Evolutionary conservation across 2,797 vertebrate genomes (phyloP).

Genomic region (Pseudochaenichthys georgianus): DNA sequence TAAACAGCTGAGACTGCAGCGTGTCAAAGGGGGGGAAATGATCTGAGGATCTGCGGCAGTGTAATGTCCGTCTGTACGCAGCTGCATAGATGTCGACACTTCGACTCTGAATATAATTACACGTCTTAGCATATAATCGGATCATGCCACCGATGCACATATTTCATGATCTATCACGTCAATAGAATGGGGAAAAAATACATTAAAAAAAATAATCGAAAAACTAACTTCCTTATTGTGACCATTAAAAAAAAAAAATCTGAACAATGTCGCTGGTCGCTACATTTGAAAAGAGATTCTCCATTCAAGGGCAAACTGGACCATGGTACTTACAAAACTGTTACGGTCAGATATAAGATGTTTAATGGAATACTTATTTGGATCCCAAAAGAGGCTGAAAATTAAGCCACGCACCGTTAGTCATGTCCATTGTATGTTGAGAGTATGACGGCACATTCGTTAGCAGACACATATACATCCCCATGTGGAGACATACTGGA

Average conservation of each 20-base stretch:
- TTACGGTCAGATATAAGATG: background rate
- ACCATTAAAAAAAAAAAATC: background rate
- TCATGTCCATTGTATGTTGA: background rate
- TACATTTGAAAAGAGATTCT: background rate
- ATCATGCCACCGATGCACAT: background rate
- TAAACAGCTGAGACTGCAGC: background rate
- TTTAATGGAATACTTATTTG: background rate
- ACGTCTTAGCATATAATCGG: background rate
- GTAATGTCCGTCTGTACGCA: slow-evolving; percentile 11
- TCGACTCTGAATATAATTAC: background rate
- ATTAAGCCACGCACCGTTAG: background rate
- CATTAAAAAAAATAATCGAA: background rate
- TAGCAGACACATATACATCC: background rate
- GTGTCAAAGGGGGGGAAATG: background rate
- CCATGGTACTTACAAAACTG: background rate
- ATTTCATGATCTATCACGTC: background rate
- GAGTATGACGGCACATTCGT: background rate
- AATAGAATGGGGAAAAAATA: background rate
- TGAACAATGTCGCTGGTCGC: too few relatives aligned
- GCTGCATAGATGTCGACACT: background rate
- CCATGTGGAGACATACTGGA: background rate
- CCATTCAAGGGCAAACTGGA: background rate
- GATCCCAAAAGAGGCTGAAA: background rate
- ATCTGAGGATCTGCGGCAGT: slow-evolving; percentile 1
- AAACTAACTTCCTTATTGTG: too few relatives aligned